Percentiles rank a stretch among this genome's conserved stretches.
phyloP scores from a whole-genome alignment of 2,113 vertebrate species.

The Cisticola juncidis region DNA sequence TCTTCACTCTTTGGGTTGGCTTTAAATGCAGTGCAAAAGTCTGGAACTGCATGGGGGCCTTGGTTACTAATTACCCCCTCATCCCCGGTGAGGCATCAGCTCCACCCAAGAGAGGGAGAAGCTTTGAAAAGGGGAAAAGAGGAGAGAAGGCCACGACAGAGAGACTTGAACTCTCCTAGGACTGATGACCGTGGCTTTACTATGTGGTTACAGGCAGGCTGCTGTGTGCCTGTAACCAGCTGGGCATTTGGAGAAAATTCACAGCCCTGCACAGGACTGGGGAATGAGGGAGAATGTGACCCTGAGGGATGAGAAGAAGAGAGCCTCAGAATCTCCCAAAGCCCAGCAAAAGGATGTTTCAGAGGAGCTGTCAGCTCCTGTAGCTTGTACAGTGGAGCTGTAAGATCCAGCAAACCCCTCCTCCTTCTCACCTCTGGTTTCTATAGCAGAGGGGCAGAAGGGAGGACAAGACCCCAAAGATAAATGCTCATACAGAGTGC shows the following conservation, averaged over 20 bases:
- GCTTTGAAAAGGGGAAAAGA: background rate
- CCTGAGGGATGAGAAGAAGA: background rate
- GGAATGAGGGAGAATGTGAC: background rate
- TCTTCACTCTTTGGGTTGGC: background rate
- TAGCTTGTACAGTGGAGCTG: background rate
- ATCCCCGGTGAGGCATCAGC: background rate
- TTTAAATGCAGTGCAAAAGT: background rate
- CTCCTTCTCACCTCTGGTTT: background rate
- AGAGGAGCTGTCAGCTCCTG: rapidly evolving
- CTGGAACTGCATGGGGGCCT: rapidly evolving
- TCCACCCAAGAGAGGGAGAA: background rate
- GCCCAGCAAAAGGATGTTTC: background rate
- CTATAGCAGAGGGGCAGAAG: background rate
- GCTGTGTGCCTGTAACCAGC: background rate
- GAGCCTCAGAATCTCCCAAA: background rate
- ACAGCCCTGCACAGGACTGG: background rate
- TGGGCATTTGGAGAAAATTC: background rate
- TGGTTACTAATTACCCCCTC: rapidly evolving
- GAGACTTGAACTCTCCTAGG: background rate
- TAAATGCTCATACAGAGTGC: background rate
- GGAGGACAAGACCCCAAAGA: background rate
- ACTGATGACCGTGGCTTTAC: rapidly evolving
- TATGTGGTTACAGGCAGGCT: background rate
- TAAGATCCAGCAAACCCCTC: background rate
- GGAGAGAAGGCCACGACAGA: background rate